Conservation (phyloP, 1,140 invertebrate genomes). For the Physella acuta region DNA sequence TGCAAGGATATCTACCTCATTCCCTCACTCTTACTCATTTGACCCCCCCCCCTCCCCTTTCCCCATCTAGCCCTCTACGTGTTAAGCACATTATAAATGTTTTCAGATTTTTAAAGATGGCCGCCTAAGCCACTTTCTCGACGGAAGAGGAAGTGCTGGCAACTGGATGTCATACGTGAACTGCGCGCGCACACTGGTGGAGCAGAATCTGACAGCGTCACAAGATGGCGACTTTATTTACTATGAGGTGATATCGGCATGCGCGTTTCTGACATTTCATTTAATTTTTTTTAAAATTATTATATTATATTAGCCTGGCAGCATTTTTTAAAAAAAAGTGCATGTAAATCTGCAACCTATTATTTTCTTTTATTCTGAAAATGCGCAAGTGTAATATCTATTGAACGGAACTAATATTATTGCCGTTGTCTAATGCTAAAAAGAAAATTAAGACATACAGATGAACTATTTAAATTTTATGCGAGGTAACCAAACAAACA, state of each 20-base stretch:
- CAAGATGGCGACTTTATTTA: conserved; percentile 55
- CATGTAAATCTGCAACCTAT: not conserved
- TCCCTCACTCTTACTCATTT: not conserved
- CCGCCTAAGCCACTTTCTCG: conserved; percentile 57
- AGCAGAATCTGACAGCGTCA: conserved; percentile 57
- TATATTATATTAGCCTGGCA: no score
- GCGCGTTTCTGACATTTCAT: no score
- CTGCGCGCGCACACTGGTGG: conserved; percentile 54
- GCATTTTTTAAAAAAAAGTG: not conserved
- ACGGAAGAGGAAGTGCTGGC: conserved; percentile 49
- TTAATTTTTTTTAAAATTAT: not conserved
- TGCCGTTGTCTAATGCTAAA: no score
- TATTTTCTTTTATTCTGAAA: no score
- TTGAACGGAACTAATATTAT: no score
- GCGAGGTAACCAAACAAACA: no score
- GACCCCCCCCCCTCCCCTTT: not conserved
- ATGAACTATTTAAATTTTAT: no score
- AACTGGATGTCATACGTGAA: conserved; percentile 61
- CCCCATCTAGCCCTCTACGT: not conserved
- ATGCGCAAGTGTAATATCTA: no score
- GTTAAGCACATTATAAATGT: no score
- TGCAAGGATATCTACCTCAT: no score
- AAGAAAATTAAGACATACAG: no score
- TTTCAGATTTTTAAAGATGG: conserved; percentile 56
- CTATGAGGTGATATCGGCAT: conserved; percentile 56